phyloP scores from a whole-genome alignment of 1,140 invertebrate species.

The Sesamia nonagrioides region DNA sequence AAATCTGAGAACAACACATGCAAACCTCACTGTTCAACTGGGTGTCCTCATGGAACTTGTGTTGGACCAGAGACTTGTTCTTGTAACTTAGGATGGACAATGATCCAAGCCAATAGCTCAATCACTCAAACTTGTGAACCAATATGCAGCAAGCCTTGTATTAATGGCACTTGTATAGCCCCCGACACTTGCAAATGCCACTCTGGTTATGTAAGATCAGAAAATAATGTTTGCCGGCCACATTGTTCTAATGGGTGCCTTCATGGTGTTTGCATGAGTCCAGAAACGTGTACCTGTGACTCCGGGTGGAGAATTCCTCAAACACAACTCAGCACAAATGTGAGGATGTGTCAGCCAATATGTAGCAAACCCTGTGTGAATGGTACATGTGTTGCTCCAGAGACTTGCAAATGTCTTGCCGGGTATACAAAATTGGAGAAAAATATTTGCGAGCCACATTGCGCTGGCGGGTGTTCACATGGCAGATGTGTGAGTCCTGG shows the following conservation, averaged over 20 bases:
- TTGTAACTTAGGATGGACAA: background rate
- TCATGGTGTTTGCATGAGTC: conserved; percentile 43
- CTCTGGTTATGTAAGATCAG: conserved; percentile 7
- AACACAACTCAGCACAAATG: background rate
- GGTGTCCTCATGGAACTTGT: background rate
- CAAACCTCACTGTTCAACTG: conserved; percentile 1
- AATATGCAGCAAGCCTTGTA: conserved; percentile 47
- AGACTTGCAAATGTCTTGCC: conserved; percentile 52
- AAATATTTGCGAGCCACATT: background rate
- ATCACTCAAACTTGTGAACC: conserved; percentile 63
- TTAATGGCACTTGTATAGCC: conserved; percentile 52
- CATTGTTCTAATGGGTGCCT: conserved; percentile 2
- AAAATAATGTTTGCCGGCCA: conserved; percentile 26
- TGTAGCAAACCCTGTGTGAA: conserved; percentile 52
- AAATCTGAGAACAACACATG: conserved; percentile 18
- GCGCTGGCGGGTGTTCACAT: background rate
- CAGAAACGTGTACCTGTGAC: background rate
- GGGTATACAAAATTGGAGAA: conserved; percentile 49
- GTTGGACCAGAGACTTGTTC: background rate
- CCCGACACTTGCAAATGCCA: conserved; percentile 34
- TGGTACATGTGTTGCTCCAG: conserved; percentile 41
- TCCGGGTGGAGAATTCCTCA: background rate
- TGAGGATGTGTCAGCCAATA: conserved; percentile 25
- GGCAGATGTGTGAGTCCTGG: background rate
- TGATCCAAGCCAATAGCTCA: background rate